Conservation (phyloP, 2,113 vertebrate genomes). For the Chloropsis hardwickii region DNA sequence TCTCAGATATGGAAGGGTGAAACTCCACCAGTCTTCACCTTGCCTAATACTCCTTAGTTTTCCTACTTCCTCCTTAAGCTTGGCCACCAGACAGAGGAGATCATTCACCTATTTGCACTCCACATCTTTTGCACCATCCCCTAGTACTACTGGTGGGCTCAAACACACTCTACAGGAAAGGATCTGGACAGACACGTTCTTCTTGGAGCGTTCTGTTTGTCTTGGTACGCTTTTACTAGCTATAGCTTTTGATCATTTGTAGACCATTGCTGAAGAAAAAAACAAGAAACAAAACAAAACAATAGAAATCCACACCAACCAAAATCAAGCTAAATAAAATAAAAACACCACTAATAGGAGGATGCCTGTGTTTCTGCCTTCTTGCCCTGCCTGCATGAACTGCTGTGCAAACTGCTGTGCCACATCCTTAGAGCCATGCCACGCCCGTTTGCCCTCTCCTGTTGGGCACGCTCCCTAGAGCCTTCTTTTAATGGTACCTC, state of each 20-base stretch:
- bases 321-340: neutral
- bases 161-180: neutral
- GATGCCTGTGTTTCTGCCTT: neutral
- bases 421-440: neutral
- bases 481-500: neutral
- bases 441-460: neutral
- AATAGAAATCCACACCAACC: neutral
- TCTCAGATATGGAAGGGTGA: neutral
- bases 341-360: neutral
- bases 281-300: neutral
- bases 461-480: neutral
- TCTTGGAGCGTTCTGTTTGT: neutral
- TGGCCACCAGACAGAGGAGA: neutral
- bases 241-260: neutral
- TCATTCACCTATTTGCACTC: rapidly evolving
- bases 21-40: neutral
- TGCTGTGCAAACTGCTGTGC: neutral
- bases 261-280: neutral
- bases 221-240: neutral
- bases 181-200: neutral
- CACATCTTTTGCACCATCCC: neutral
- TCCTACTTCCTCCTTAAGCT: neutral
- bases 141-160: neutral
- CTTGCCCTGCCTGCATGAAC: too few species aligned
- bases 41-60: neutral